These are phyloP conservation scores for Ceratosolen fusciceps DNA, from an alignment of 1,140 invertebrate species.

Conservation along the genomic window DNA sequence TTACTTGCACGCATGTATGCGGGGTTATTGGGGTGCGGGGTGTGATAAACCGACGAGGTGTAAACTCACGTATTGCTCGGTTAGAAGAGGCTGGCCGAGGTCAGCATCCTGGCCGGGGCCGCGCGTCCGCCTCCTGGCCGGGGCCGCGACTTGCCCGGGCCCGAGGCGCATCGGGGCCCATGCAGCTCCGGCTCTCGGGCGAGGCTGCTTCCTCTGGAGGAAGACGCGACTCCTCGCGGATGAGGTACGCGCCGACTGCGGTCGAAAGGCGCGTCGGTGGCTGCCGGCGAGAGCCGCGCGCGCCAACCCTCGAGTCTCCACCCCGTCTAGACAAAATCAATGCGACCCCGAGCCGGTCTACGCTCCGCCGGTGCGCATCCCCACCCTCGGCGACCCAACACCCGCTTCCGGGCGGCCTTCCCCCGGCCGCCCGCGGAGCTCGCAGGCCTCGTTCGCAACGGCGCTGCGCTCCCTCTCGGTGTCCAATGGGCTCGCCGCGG, in stretches of 20 bases:
- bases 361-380: constrained; percentile 36
- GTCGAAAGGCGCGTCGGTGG: neutral
- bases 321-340: constrained; percentile 70
- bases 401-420: neutral
- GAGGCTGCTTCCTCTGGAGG: neutral
- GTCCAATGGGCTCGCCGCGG: neutral
- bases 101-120: neutral
- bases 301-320: constrained; percentile 60
- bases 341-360: constrained; percentile 59
- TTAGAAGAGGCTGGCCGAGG: neutral
- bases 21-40: too few species aligned
- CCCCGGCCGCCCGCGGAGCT: neutral
- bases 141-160: neutral
- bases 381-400: neutral
- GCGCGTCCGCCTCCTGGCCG: neutral
- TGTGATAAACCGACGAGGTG: too few species aligned
- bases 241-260: neutral
- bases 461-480: neutral
- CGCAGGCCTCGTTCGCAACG: neutral
- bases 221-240: neutral
- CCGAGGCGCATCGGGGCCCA: too few species aligned
- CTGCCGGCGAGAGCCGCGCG: constrained; percentile 44
- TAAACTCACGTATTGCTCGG: neutral
- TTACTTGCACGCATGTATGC: too few species aligned
- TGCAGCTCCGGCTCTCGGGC: too few species aligned